phyloP scores from a whole-genome alignment of 2,888 invertebrate species.

The Sipha maydis region DNA sequence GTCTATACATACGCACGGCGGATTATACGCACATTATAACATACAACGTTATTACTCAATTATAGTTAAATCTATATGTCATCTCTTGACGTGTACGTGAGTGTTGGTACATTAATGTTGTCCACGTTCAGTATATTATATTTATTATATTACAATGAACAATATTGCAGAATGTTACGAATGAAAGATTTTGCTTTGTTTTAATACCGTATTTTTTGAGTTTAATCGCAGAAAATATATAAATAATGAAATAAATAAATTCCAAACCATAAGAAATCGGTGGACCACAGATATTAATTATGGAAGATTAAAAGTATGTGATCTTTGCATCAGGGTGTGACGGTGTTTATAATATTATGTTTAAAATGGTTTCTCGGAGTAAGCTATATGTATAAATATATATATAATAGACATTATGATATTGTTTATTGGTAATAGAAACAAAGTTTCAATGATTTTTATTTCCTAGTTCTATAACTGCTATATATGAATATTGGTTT shows the following conservation, averaged over 20 bases:
- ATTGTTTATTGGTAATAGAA: not conserved
- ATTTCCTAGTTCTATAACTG: slow-evolving; percentile 22
- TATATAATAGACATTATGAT: slow-evolving; percentile 8
- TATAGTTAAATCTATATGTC: not conserved
- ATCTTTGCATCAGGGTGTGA: slow-evolving; percentile 36
- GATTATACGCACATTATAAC: not conserved
- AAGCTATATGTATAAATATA: not conserved
- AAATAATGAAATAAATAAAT: not conserved
- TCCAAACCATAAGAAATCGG: not conserved
- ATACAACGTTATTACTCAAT: not conserved
- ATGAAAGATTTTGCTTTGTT: not conserved
- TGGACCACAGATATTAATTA: not conserved
- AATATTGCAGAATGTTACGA: too few relatives aligned
- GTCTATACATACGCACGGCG: not conserved
- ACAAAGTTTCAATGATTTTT: slow-evolving; percentile 43
- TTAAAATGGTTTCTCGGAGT: not conserved
- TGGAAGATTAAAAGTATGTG: not conserved
- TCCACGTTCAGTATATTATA: not conserved
- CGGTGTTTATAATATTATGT: slow-evolving; percentile 6
- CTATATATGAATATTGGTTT: not conserved
- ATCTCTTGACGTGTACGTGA: not conserved
- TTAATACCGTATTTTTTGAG: not conserved
- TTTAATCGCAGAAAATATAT: not conserved
- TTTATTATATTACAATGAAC: not conserved
- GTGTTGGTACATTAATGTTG: not conserved